phyloP scores from a whole-genome alignment of 2,888 invertebrate species.

The Perizoma flavofasciatum region DNA sequence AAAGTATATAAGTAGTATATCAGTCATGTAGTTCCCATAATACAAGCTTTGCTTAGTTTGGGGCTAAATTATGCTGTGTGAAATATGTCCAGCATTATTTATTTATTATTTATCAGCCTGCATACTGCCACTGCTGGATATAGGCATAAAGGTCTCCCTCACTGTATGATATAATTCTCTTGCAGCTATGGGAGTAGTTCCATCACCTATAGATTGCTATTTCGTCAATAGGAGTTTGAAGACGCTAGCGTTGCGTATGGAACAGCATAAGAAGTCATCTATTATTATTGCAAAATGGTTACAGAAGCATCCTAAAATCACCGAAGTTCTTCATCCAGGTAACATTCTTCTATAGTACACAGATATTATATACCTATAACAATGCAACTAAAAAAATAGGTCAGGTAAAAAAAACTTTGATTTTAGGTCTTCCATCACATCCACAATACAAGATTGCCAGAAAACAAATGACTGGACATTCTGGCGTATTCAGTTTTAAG shows the following conservation, averaged over 20 bases:
- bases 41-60: no score
- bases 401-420: neutral
- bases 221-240: slow-evolving; percentile 96
- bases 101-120: no score
- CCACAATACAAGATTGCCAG: slow-evolving; percentile 92
- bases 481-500: slow-evolving; percentile 96
- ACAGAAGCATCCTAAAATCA: slow-evolving; percentile 90
- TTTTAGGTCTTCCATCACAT: slow-evolving; percentile 90
- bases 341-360: slow-evolving; percentile 37
- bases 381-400: no score
- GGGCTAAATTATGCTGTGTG: no score
- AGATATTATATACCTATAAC: no score
- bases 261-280: slow-evolving; percentile 92
- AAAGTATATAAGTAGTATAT: no score
- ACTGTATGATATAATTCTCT: slow-evolving; percentile 41
- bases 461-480: slow-evolving; percentile 93
- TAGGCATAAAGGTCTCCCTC: no score
- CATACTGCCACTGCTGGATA: no score
- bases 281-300: slow-evolving; percentile 91
- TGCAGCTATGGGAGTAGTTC: slow-evolving; percentile 94
- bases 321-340: slow-evolving; percentile 93
- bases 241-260: slow-evolving; percentile 96
- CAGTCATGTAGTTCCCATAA: no score
- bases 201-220: slow-evolving; percentile 98
- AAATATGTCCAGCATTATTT: no score